phyloP scores from a whole-genome alignment of 2,113 vertebrate genomes.

The Gorsachius goisagi region DNA sequence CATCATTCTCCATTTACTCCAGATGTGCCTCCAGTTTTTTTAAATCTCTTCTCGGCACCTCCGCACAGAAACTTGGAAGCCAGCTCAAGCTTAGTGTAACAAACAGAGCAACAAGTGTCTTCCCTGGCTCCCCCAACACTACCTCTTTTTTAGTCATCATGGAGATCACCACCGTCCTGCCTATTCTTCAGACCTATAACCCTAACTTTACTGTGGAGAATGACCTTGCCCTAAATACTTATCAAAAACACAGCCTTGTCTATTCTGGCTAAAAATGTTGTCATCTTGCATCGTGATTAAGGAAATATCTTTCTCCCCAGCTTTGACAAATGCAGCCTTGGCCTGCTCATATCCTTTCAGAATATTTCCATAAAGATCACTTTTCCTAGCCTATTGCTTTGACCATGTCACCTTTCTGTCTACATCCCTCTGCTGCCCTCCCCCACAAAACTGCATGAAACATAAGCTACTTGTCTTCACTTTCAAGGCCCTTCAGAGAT shows the following conservation, averaged over 20 bases:
- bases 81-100: not conserved
- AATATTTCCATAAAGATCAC: not conserved
- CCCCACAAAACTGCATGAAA: not conserved
- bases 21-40: not conserved
- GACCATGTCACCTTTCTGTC: not conserved
- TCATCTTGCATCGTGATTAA: not conserved
- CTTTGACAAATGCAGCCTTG: not conserved
- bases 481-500: constrained; percentile 33
- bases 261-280: not conserved
- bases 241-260: not conserved
- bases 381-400: not conserved
- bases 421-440: not conserved
- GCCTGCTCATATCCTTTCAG: not conserved
- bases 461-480: constrained; percentile 5
- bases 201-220: not conserved
- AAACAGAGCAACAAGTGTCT: not conserved
- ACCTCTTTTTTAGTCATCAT: not conserved
- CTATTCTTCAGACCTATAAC: not conserved
- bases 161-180: not conserved
- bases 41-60: not conserved
- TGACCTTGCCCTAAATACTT: not conserved
- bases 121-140: not conserved
- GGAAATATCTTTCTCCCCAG: not conserved
- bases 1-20: not conserved
- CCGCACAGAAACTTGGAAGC: not conserved